Conservation (phyloP, 2,113 vertebrate genomes). For the Cacatua alba region DNA sequence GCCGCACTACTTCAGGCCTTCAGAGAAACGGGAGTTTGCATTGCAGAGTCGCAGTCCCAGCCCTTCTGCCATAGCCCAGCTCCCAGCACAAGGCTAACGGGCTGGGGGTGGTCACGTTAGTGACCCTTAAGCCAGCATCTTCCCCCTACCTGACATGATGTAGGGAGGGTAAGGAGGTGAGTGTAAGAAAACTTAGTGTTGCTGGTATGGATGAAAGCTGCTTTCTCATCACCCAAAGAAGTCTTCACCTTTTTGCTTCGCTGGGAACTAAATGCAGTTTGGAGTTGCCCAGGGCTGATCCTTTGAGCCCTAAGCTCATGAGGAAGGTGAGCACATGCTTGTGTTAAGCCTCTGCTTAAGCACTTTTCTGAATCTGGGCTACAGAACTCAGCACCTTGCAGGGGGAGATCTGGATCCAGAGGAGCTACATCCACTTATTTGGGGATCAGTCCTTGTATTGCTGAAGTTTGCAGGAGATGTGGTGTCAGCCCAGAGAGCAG, state of each 20-base stretch:
- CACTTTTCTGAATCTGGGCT: not conserved
- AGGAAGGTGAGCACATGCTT: not conserved
- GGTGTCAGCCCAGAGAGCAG: not conserved
- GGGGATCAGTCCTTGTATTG: not conserved
- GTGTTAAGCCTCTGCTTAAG: not conserved
- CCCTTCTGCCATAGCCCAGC: fast-evolving
- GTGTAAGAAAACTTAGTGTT: fast-evolving
- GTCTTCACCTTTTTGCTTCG: not conserved
- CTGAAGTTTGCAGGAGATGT: not conserved
- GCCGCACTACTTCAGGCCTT: too few relatives aligned
- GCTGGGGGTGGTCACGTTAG: fast-evolving
- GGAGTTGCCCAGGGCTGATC: not conserved
- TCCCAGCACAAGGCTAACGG: fast-evolving
- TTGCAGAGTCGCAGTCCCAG: fast-evolving
- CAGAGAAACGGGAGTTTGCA: fast-evolving
- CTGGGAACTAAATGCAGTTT: not conserved
- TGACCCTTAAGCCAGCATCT: not conserved
- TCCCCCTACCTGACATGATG: fast-evolving
- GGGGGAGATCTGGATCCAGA: not conserved
- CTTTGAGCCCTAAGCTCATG: not conserved
- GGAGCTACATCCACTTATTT: not conserved
- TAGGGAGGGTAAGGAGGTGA: not conserved
- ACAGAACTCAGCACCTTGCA: not conserved
- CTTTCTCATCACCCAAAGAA: not conserved
- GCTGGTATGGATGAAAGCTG: not conserved